Base-by-base conservation (phyloP, 1,140 invertebrate genomes). In the Caerostris extrusa region DNA sequence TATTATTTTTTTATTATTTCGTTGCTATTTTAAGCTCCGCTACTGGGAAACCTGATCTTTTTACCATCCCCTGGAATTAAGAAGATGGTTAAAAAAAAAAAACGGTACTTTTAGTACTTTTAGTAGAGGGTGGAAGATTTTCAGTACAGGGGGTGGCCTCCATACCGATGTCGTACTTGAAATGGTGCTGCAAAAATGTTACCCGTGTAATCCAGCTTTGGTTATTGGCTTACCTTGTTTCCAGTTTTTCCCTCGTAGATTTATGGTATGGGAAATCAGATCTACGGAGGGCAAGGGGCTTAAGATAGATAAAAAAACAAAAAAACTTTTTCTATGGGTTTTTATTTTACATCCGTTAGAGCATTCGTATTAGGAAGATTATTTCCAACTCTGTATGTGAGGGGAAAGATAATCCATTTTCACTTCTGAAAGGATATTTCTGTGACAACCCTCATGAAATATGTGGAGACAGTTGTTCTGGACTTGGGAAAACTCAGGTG, bases 261-360 rank as follows among this genome's bases (percentile, higher is more conserved):
- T 71, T 71, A 71, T 71, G 69, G 34, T 7, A 71, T 50, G 69
- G 69, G 69, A 71, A 71, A 71, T 71, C 69, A 71, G 34, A 34
- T 3, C 19, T 34, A 10, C 19, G 19, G 19, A 71, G 19, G 69
- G 34, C 19, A 71, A 71, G 69, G n/a, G 69, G 19, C 8, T n/a
- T 34, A 34, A 34, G 34, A 34, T 34, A 34, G 34, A 34, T 2
- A 34, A 34, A 34, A 34, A 34, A 50, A 7, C 3, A 34, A 34
- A 34, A 69, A 19, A 50, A 19, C 34, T 50, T 7, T 50, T 71
- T 34, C 7, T 8, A 71, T 71, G 69, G 69, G 7, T 71, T 71
- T 71, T 71, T 71, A 17, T 34, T 71, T 71, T 71, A 71, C 67
- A 71, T 71, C 67, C n/a, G n/a, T 71, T 71, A 71, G 8, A 71